Evolutionary conservation across 2,888 invertebrate genomes (phyloP).

Genomic region (Yponomeuta plumbellus): DNA sequence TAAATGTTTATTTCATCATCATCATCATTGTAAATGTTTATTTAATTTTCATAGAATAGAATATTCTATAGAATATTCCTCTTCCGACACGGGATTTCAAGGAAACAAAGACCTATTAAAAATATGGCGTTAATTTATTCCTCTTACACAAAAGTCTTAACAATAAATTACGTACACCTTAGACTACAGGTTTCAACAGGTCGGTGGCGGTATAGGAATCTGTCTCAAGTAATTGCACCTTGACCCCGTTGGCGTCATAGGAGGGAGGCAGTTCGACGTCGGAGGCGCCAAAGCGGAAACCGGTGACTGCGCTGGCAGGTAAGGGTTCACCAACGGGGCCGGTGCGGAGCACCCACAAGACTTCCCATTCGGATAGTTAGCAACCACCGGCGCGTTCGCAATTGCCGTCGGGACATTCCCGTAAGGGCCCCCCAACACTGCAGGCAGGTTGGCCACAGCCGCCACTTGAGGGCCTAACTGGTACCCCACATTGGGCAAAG

Average conservation of each 20-base stretch:
- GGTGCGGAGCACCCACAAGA: background rate
- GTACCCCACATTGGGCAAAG: background rate
- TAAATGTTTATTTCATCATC: no score
- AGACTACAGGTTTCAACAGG: background rate
- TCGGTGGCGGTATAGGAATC: background rate
- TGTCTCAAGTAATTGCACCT: background rate
- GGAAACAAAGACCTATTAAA: no score
- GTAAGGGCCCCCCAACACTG: background rate
- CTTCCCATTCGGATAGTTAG: background rate
- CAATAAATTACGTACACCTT: background rate
- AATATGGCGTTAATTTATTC: no score
- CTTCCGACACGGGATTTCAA: no score
- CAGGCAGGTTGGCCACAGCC: background rate
- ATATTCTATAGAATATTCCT: no score
- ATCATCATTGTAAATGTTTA: no score
- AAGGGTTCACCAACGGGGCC: background rate
- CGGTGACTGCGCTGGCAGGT: background rate
- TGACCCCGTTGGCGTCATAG: background rate
- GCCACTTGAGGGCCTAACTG: background rate
- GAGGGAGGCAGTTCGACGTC: background rate
- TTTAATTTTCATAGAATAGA: no score
- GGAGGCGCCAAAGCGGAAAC: constrained; percentile 2
- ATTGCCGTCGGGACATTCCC: background rate
- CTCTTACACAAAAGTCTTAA: background rate
- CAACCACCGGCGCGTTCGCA: background rate